Evolutionary conservation across 1,140 invertebrate genomes (phyloP).

Genomic region (Oscheius sp.): DNA sequence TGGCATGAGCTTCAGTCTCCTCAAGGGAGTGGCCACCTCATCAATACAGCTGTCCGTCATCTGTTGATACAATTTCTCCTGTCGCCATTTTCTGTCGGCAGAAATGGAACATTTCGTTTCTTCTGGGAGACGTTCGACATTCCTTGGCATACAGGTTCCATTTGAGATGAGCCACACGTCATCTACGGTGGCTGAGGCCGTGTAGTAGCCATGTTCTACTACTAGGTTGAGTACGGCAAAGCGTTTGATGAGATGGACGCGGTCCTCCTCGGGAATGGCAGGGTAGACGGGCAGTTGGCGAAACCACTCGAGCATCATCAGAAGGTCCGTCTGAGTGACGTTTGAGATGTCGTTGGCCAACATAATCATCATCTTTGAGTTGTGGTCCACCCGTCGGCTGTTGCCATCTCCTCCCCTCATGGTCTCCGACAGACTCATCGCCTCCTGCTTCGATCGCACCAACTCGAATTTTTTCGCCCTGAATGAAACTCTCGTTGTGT

Average conservation of each 20-base stretch:
- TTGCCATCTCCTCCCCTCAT: slow-evolving; percentile 23
- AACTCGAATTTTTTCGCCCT: slow-evolving; percentile 39
- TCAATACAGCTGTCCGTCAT: slow-evolving; percentile 60
- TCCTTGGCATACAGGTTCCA: slow-evolving; percentile 43
- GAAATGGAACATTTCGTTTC: slow-evolving; percentile 40
- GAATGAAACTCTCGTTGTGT: not conserved
- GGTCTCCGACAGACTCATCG: slow-evolving; percentile 16
- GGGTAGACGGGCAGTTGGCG: slow-evolving; percentile 33
- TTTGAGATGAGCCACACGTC: slow-evolving; percentile 45
- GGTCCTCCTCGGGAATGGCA: slow-evolving; percentile 20
- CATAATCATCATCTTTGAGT: slow-evolving; percentile 38
- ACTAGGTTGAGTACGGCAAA: slow-evolving; percentile 38
- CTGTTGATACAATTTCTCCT: slow-evolving; percentile 59
- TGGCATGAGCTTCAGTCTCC: slow-evolving; percentile 50
- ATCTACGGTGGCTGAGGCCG: slow-evolving; percentile 29
- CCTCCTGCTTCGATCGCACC: slow-evolving; percentile 39
- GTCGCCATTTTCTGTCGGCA: slow-evolving; percentile 54
- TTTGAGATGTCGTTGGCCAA: slow-evolving; percentile 38
- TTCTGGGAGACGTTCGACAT: slow-evolving; percentile 38
- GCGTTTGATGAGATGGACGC: slow-evolving; percentile 26
- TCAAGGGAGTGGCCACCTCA: slow-evolving; percentile 54
- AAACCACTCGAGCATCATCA: slow-evolving; percentile 44
- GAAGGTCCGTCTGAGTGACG: slow-evolving; percentile 36
- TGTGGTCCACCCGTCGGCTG: not conserved
- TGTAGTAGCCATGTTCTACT: slow-evolving; percentile 39